Evolutionary conservation across 2,888 invertebrate species (phyloP), one percentile per base, ranked within the genome.

Genomic region (Rhorus exstirpatorius): DNA sequence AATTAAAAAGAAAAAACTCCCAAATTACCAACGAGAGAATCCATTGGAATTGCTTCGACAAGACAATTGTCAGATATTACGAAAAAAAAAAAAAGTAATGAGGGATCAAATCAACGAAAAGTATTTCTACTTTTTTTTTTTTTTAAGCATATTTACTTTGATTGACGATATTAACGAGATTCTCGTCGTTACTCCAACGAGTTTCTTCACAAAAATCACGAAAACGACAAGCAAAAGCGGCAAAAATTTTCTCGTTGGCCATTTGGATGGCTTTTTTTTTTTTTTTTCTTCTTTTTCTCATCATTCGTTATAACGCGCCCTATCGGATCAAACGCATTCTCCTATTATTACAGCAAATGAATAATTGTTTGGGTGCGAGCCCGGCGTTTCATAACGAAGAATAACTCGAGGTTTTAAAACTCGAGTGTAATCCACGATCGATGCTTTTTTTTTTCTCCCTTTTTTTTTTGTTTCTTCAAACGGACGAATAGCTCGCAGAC

Each of bases 281-380:
- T 21, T 31, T 38, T 31, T 14, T 14, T 12, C n/a, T 24, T 41
- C 44, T 67, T 46, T n/a, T n/a, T n/a, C n/a, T n/a, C n/a, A n/a
- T n/a, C n/a, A n/a, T n/a, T n/a, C n/a, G n/a, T n/a, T n/a, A n/a
- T n/a, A n/a, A n/a, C n/a, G 60, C 58, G 71, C 71, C 60, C 65
- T 49, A 71, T 65, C 19, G 51, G n/a, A 38, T 41, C 51, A 60
- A 70, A 70, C 55, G 63, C 46, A 21, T 51, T 26, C 10, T 67
- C 26, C 67, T 51, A 51, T 79, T 65, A 70, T 79, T 79, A 79
- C 70, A 58, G 63, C 41, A n/a, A n/a, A 58, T 58, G 58, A 63
- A 70, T 78, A 79, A 79, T 82, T 31, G 68, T 26, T 63, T 58
- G 77, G 72, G 81, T 68, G 77, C 71, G 67, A 60, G 60, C 55